Evolutionary conservation across 2,797 vertebrate genomes (phyloP), one percentile per base, ranked within the genome.

Genomic region (Rhabdomys pumilio): DNA sequence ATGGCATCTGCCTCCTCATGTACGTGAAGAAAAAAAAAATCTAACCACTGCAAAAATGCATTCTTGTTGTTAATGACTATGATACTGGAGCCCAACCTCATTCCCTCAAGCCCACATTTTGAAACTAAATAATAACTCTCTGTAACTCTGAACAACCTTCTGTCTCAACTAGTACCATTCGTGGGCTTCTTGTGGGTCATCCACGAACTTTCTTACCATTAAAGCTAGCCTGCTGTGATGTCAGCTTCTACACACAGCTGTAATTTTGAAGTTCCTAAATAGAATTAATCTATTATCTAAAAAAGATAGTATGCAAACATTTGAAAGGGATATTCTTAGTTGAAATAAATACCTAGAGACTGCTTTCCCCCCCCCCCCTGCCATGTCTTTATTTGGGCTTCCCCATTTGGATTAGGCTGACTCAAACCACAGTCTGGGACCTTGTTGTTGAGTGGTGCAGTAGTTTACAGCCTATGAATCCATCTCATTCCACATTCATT

Each of bases 231-330:
- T 47, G 31, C 69, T 80, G 59, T 76, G 69, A 34, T 75, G 19
- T 15, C 3, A 81, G 34, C 38, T 41, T 9, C 15, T 75, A 69
- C 17, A 34, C 14, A 41, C 72, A 76, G 69, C 82, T 53, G 41
- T 34, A 57, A 31, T 29, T 69, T 26, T 50, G 34, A 93, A 76
- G 44, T 50, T 91, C 38, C 38, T 61, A 65, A 93, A 44, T 90
- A 77, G 22, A 89, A 84, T 86, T 57, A 31, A 59, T 65, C 76
- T 87, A 7, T 65, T 91, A 61, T 88, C 77, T 81, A 47, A 90
- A 61, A 86, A 94, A 29, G 1, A 41, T 75, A 38, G 3, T 34
- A 65, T 50, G n/a, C 47, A 80, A 89, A 79, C 20, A 26, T 75
- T 91, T 95, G 24, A 89, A 89, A 69, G 50, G 14, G 55, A 83